Evolutionary conservation across 2,113 vertebrate genomes (phyloP).

Genomic region (Maccullochella peelii): DNA sequence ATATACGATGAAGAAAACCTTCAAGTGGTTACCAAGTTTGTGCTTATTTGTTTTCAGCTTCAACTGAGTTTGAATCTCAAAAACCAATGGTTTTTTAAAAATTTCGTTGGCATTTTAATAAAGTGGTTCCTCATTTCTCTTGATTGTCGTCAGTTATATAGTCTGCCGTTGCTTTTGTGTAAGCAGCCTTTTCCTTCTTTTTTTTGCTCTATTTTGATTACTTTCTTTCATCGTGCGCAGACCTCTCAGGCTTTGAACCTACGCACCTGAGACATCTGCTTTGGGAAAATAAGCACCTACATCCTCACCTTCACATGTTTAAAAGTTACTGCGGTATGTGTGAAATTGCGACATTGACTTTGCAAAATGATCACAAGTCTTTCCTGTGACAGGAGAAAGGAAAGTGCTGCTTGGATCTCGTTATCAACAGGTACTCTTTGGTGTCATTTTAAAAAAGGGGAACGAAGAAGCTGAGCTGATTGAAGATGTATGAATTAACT

Average conservation of each 20-base stretch:
- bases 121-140: not conserved
- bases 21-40: not conserved
- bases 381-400: not conserved
- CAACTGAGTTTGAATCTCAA: conserved; percentile 12
- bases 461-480: not conserved
- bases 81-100: too few species aligned
- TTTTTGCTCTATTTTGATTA: conserved; percentile 17
- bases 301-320: not conserved
- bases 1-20: conserved; percentile 4
- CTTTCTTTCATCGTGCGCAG: not conserved
- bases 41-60: conserved; percentile 1
- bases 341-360: not conserved
- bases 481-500: not conserved
- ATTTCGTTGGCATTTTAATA: not conserved
- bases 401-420: conserved; percentile 3
- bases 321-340: not conserved
- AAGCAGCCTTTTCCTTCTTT: too few species aligned
- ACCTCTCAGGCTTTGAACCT: conserved; percentile 19
- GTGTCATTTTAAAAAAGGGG: conserved; percentile 13
- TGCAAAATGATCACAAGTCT: conserved; percentile 7
- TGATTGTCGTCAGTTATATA: not conserved
- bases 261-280: conserved; percentile 4
- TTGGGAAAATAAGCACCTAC: not conserved
- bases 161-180: too few species aligned
- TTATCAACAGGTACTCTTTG: not conserved